Percentiles rank a stretch among this genome's conserved stretches.
phyloP scores from a whole-genome alignment of 2,797 vertebrate species.

The Characodon lateralis region DNA sequence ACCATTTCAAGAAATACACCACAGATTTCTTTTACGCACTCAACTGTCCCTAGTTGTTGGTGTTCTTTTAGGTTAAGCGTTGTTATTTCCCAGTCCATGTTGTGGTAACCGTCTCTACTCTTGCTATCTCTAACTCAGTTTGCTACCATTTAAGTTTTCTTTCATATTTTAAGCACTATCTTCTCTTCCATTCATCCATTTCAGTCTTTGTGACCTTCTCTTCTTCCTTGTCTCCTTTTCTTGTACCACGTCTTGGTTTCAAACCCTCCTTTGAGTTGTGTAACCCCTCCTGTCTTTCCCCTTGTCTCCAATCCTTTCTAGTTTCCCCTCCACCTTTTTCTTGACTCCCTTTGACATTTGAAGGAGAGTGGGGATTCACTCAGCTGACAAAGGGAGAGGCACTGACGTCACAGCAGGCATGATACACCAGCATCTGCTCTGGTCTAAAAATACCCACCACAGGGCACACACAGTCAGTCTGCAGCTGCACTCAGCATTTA shows the following conservation, averaged over 20 bases:
- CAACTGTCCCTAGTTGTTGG: not conserved
- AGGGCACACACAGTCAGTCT: constrained; percentile 72
- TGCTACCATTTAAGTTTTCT: not conserved
- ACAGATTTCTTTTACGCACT: not conserved
- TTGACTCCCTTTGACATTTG: constrained; percentile 63
- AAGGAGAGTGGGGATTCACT: constrained; percentile 72
- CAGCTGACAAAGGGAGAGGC: constrained; percentile 73
- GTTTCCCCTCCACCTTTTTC: constrained; percentile 30
- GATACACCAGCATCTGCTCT: constrained; percentile 81
- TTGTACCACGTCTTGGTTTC: not conserved
- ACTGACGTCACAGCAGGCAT: constrained; percentile 74
- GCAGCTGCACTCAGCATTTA: constrained; percentile 74
- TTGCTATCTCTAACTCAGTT: not conserved
- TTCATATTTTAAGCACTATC: constrained; percentile 3
- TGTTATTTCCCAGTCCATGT: not conserved
- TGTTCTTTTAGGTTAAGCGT: not conserved
- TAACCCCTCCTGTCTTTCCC: constrained; percentile 24
- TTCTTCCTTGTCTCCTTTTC: constrained; percentile 7
- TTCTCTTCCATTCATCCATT: not conserved
- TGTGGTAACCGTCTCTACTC: not conserved
- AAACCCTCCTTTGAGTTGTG: constrained; percentile 16
- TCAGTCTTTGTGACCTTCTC: constrained; percentile 10
- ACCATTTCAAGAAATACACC: not conserved
- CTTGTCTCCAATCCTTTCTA: constrained; percentile 1
- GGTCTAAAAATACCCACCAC: constrained; percentile 81